phyloP scores from a whole-genome alignment of 2,888 invertebrate genomes.

The Pantelozetes paolii region DNA sequence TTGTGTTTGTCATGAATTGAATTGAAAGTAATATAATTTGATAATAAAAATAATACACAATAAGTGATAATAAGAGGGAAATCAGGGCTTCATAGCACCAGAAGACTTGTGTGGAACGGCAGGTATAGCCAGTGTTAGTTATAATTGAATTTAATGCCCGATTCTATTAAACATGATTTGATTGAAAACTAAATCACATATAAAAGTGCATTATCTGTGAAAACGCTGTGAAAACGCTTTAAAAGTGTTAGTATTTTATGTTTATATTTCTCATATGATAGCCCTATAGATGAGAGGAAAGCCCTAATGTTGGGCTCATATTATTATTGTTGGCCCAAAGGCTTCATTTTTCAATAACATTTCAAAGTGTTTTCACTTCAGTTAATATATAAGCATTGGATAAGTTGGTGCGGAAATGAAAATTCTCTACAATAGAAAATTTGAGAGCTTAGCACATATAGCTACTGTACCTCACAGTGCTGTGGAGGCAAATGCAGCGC shows the following conservation, averaged over 20 bases:
- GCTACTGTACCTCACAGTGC: conserved; percentile 8
- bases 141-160: conserved; percentile 23
- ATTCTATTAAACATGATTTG: conserved; percentile 28
- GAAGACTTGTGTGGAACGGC: not conserved
- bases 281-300: conserved; percentile 6
- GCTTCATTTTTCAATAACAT: conserved; percentile 32
- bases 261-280: conserved; percentile 22
- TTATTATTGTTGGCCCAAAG: conserved; percentile 31
- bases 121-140: conserved; percentile 21
- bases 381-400: conserved; percentile 26
- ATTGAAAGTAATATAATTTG: conserved; percentile 30
- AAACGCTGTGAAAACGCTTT: conserved; percentile 19
- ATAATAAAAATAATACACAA: too few relatives aligned
- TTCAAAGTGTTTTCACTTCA: conserved; percentile 25
- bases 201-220: conserved; percentile 30
- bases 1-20: conserved; percentile 20
- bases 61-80: too few relatives aligned
- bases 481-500: not conserved
- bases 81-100: too few relatives aligned
- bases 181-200: conserved; percentile 29
- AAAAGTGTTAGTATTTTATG: conserved; percentile 25
- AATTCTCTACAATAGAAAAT: conserved; percentile 20
- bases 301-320: not conserved
- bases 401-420: conserved; percentile 28
- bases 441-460: conserved; percentile 11